These are phyloP conservation scores for Vultur gryphus DNA, from an alignment of 2,797 vertebrate genomes.

Conservation along the genomic window DNA sequence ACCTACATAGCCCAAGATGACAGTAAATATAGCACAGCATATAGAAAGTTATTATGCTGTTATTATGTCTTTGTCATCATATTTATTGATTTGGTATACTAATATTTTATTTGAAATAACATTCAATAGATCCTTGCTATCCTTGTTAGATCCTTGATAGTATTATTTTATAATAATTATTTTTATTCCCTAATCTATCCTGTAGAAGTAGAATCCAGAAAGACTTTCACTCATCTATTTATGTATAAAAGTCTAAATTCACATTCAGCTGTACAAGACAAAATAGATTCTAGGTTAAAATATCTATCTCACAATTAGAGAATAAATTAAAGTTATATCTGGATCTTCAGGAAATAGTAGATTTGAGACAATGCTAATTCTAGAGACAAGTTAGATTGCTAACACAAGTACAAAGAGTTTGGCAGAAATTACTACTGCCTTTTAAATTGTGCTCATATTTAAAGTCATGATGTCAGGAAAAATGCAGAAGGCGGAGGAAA, in stretches of 20 bases:
- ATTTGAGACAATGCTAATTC: background rate
- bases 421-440: constrained; percentile 2
- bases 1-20: background rate
- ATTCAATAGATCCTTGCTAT: background rate
- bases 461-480: constrained; percentile 16
- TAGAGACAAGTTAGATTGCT: background rate
- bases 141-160: background rate
- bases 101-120: background rate
- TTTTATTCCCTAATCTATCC: background rate
- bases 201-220: background rate
- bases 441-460: constrained; percentile 28
- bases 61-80: background rate
- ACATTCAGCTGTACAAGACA: background rate
- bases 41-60: background rate
- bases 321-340: background rate
- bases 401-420: background rate
- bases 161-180: background rate
- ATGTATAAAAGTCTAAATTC: background rate
- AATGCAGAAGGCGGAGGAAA: constrained; percentile 16
- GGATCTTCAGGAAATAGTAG: background rate
- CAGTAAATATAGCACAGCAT: background rate
- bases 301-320: background rate
- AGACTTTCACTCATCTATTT: background rate
- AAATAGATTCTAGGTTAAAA: background rate
- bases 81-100: background rate